These are phyloP conservation scores for Halichoeres trimaculatus DNA, from an alignment of 2,113 vertebrate genomes.

Conservation along the genomic window DNA sequence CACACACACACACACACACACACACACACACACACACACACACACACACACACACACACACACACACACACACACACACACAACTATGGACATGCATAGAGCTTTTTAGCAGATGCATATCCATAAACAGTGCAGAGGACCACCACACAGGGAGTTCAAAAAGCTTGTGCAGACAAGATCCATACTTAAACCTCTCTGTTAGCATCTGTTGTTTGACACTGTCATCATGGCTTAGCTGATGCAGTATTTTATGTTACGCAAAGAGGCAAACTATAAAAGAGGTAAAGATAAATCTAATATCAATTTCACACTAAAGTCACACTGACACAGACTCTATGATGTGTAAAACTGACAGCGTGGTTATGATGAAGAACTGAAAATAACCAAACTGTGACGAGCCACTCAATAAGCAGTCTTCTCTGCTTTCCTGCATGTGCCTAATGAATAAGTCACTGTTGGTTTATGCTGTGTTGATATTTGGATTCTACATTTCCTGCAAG, in stretches of 20 bases:
- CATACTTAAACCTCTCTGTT: slow-evolving; percentile 22
- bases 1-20: not conserved
- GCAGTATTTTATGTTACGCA: too few species aligned
- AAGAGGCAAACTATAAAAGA: not conserved
- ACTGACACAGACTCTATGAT: not conserved
- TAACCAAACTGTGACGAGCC: not conserved
- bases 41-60: not conserved
- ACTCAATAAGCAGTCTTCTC: not conserved
- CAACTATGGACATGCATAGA: not conserved
- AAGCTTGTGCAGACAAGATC: slow-evolving; percentile 16
- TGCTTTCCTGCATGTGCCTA: not conserved
- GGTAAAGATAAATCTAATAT: not conserved
- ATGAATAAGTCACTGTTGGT: not conserved
- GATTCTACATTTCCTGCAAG: not conserved
- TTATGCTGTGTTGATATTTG: not conserved
- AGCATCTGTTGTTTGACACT: too few species aligned
- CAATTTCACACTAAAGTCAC: too few species aligned
- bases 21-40: not conserved
- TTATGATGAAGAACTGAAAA: not conserved
- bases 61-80: not conserved
- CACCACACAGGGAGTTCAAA: not conserved
- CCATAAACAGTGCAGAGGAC: slow-evolving; percentile 22
- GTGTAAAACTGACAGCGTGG: not conserved
- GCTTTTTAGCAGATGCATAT: not conserved
- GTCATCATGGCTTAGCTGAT: too few species aligned